A percentile compares a stretch with the other conserved stretches of the same genome.
These are phyloP conservation scores for Nerophis ophidion DNA, from an alignment of 2,113 vertebrate genomes.

Conservation along the genomic window DNA sequence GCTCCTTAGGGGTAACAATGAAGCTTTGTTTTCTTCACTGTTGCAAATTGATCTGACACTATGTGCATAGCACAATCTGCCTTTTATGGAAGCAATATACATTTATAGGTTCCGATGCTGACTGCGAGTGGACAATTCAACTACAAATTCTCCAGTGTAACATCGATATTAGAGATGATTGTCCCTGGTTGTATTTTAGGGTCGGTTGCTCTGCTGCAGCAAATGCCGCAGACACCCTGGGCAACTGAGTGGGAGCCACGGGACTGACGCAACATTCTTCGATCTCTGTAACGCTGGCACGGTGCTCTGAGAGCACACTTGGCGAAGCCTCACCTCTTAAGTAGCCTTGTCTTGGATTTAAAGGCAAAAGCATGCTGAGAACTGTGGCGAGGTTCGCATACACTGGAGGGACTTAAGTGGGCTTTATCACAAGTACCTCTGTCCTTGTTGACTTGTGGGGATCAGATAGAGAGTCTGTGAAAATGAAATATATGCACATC, in stretches of 20 bases:
- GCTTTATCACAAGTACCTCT: constrained; percentile 9
- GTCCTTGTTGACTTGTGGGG: constrained; percentile 20
- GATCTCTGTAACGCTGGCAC: not conserved
- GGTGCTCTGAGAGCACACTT: constrained; percentile 13
- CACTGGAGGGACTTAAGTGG: constrained; percentile 9
- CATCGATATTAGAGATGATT: constrained; percentile 8
- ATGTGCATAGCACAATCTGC: not conserved
- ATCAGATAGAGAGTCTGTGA: not conserved
- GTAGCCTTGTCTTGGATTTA: constrained; percentile 8
- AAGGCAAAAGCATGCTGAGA: constrained; percentile 4
- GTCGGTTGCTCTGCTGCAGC: constrained; percentile 20
- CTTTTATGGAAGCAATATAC: not conserved
- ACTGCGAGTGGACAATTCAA: not conserved
- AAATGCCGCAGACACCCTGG: constrained; percentile 23
- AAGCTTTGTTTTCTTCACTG: not conserved
- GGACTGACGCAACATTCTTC: constrained; percentile 23
- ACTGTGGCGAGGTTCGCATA: not conserved
- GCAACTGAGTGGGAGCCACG: constrained; percentile 25
- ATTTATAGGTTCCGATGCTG: not conserved
- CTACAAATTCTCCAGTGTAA: not conserved
- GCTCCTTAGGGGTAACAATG: not conserved
- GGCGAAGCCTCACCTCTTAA: constrained; percentile 22
- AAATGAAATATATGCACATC: not conserved
- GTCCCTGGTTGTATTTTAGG: constrained; percentile 27
- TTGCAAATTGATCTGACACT: not conserved